Evolutionary conservation across 2,113 vertebrate species (phyloP).

Genomic region (Nipponia nippon): DNA sequence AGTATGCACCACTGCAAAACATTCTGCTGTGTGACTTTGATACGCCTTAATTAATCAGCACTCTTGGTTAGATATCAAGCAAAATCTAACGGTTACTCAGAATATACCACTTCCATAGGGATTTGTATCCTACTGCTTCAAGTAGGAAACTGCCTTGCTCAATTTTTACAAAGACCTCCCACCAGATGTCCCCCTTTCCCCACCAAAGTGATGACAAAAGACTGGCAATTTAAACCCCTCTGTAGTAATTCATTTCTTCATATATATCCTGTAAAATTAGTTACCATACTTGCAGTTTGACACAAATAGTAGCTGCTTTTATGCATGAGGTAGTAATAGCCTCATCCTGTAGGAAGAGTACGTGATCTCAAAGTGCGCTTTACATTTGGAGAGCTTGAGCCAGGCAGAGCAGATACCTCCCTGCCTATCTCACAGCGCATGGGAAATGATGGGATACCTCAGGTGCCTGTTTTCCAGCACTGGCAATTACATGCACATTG

Average conservation of each 20-base stretch:
- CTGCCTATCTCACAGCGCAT: background rate
- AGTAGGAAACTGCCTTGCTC: background rate
- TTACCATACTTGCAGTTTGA: background rate
- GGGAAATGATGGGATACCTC: background rate
- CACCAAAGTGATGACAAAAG: background rate
- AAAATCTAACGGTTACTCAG: background rate
- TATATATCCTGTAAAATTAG: background rate
- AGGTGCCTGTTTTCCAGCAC: background rate
- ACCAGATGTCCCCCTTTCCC: conserved; percentile 52
- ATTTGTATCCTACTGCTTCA: background rate
- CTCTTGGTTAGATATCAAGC: background rate
- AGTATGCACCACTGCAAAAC: background rate
- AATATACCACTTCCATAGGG: background rate
- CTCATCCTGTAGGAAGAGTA: background rate
- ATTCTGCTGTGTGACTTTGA: background rate
- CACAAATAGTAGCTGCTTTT: background rate
- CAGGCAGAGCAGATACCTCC: background rate
- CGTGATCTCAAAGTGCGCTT: rapidly evolving
- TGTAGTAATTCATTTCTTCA: background rate
- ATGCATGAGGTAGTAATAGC: background rate
- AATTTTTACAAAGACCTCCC: background rate
- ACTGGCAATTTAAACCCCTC: background rate
- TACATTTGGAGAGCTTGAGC: background rate
- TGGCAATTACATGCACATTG: background rate
- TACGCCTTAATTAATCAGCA: background rate